Evolutionary conservation across 2,797 vertebrate genomes (phyloP).

Genomic region (Miichthys miiuy): DNA sequence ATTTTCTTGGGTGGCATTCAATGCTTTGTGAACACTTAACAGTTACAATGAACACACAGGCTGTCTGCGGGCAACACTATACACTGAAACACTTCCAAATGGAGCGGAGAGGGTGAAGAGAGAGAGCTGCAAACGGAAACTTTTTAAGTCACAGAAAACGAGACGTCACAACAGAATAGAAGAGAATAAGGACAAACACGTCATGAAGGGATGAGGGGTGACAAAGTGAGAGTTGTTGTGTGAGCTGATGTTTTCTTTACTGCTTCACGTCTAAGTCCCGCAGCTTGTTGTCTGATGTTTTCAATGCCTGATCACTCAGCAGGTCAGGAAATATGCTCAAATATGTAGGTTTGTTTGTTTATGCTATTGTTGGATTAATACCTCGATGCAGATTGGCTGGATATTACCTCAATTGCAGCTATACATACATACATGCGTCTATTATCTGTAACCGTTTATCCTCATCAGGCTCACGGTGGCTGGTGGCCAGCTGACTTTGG

Average conservation of each 20-base stretch:
- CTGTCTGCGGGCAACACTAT: constrained; percentile 32
- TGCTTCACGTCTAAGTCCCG: too few relatives aligned
- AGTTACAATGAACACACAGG: background rate
- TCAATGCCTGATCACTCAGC: too few relatives aligned
- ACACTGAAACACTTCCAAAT: constrained; percentile 39
- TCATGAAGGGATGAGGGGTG: background rate
- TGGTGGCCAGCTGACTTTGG: too few relatives aligned
- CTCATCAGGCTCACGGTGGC: too few relatives aligned
- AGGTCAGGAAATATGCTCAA: too few relatives aligned
- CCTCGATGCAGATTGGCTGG: background rate
- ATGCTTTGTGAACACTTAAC: constrained; percentile 51
- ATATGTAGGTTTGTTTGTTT: background rate
- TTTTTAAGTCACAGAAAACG: background rate
- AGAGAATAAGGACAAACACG: background rate
- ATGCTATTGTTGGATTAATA: background rate
- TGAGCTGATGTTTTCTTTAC: too few relatives aligned
- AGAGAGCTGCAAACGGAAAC: background rate
- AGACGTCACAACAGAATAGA: background rate
- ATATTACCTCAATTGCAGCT: background rate
- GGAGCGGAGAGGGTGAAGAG: background rate
- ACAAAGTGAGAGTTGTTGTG: too few relatives aligned
- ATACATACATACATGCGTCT: too few relatives aligned
- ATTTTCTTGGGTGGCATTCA: constrained; percentile 55
- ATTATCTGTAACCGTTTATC: too few relatives aligned
- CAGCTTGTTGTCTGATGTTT: too few relatives aligned